Evolutionary conservation across 1,140 invertebrate genomes (phyloP), one percentile per base, ranked within the genome.

Genomic region (Lepidurus packardi): DNA sequence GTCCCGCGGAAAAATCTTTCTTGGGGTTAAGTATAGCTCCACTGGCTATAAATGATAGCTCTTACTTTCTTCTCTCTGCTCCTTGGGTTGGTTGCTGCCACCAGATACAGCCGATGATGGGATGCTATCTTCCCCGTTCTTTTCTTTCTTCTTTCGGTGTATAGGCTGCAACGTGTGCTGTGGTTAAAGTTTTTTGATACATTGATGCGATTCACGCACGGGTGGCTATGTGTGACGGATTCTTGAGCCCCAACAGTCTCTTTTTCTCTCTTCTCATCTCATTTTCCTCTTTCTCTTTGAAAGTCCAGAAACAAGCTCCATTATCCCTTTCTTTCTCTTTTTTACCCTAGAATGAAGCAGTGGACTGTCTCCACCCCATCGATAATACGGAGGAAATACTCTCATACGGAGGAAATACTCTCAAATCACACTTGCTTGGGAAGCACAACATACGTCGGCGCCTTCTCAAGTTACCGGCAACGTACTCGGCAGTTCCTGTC

Each of bases 151-250:
- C 53, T 13, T 16, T 65, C 53, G 53, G 9, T n/a, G 6, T 13
- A 13, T 65, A 65, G 53, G 16, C n/a, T 65, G 6, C 16, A 65
- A 65, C 53, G n/a, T 65, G 53, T 21, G 53, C 53, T 21, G 53
- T 65, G 53, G 53, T 65, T 65, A 65, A 65, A 16, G 53, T 65
- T 65, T n/a, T 21, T 21, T 65, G n/a, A 65, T 65, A n/a, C 53
- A 65, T 16, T 65, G 53, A 65, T 65, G 53, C 53, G 21, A 65
- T 65, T 65, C 53, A 65, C 53, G 53, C 53, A 65, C 53, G 53
- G 53, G 53, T 65, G 13, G 9, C 21, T 65, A 65, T 65, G 53
- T 65, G 53, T 65, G 53, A 65, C n/a, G 53, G 53, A 13, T 65
- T 65, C 53, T 65, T 65, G 21, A 65, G 13, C 16, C 0, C 21